phyloP scores from a whole-genome alignment of 2,888 invertebrate species.

The Busseola fusca region DNA sequence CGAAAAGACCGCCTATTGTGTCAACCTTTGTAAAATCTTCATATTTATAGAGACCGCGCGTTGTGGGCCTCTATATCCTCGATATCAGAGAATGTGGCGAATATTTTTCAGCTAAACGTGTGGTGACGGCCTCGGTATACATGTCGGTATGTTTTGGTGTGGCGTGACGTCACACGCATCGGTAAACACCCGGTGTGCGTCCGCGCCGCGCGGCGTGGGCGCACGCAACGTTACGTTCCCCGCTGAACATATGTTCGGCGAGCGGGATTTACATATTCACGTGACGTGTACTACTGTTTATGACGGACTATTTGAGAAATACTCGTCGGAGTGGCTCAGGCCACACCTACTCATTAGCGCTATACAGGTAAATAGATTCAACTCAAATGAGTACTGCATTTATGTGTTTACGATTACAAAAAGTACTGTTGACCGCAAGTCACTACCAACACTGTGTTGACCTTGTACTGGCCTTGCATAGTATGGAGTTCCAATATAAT shows the following conservation, averaged over 20 bases:
- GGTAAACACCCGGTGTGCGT: constrained; percentile 41
- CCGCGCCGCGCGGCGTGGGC: constrained; percentile 37
- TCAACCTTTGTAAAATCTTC: too few relatives aligned
- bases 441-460: background rate
- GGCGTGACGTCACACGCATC: constrained; percentile 43
- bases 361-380: background rate
- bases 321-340: background rate
- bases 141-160: constrained; percentile 40
- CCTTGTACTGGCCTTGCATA: background rate
- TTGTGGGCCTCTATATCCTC: background rate
- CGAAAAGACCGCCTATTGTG: too few relatives aligned
- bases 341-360: background rate
- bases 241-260: constrained; percentile 24
- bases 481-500: background rate
- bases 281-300: constrained; percentile 30
- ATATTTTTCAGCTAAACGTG: background rate
- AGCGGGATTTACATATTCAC: constrained; percentile 26
- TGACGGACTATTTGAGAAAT: constrained; percentile 1
- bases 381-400: background rate
- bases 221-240: constrained; percentile 35
- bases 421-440: background rate
- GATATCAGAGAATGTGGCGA: background rate
- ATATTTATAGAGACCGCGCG: too few relatives aligned
- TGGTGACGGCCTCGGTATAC: constrained; percentile 4
- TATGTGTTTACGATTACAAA: background rate